A percentile compares a stretch with the other conserved stretches of the same genome.
These are phyloP conservation scores for Mormyrus hasselquistii DNA, from an alignment of 2,797 vertebrate genomes.

Conservation along the genomic window DNA sequence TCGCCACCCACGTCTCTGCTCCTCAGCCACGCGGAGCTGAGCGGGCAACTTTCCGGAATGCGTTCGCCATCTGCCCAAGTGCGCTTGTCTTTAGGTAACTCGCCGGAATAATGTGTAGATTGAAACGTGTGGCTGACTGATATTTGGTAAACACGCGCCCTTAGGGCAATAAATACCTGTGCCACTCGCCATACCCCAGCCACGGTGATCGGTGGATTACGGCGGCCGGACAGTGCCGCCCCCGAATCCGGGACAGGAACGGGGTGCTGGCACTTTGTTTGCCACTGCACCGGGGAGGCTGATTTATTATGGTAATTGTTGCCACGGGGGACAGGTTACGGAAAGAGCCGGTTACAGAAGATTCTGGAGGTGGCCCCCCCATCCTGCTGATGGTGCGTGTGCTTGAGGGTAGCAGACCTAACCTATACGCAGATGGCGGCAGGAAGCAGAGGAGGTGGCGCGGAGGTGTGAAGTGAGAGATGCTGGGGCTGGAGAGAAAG, in stretches of 20 bases:
- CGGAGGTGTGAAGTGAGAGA: neutral
- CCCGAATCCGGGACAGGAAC: neutral
- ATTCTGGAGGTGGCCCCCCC: neutral
- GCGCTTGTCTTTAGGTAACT: neutral
- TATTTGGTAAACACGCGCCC: neutral
- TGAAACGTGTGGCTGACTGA: neutral
- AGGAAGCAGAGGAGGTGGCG: neutral
- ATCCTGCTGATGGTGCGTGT: neutral
- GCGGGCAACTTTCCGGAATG: neutral
- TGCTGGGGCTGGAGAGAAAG: neutral
- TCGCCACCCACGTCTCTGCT: neutral
- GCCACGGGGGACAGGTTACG: neutral
- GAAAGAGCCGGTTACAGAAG: neutral
- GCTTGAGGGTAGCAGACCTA: neutral
- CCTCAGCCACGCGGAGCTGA: neutral
- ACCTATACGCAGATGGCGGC: neutral
- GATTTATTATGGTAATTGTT: neutral
- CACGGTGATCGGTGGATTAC: neutral
- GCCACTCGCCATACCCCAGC: neutral
- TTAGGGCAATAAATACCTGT: neutral
- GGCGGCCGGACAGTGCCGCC: neutral
- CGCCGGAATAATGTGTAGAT: neutral
- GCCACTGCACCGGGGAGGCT: neutral
- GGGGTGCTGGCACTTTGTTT: neutral
- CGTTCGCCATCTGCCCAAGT: neutral